These are phyloP conservation scores for Epinephelus fuscoguttatus DNA, from an alignment of 2,113 vertebrate genomes.

Conservation along the genomic window DNA sequence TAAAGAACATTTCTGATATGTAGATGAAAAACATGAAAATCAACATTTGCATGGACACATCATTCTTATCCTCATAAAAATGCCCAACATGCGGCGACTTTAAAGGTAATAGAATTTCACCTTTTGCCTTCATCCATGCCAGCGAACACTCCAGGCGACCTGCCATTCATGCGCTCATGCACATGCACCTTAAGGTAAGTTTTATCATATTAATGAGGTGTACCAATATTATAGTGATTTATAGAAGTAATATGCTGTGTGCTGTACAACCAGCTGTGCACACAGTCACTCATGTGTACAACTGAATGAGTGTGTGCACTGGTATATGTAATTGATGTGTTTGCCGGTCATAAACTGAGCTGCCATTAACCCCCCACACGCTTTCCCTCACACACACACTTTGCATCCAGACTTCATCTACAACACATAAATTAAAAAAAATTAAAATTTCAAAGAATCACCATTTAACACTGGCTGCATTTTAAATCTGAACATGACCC, in stretches of 20 bases:
- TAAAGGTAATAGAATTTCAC: slow-evolving; percentile 33
- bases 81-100: not conserved
- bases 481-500: slow-evolving; percentile 24
- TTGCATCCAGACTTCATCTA: slow-evolving; percentile 13
- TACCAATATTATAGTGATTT: slow-evolving; percentile 47
- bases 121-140: slow-evolving; percentile 38
- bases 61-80: slow-evolving; percentile 52
- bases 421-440: not conserved
- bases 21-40: slow-evolving; percentile 64
- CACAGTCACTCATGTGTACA: slow-evolving; percentile 40
- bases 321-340: slow-evolving; percentile 69
- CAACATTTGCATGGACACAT: slow-evolving; percentile 47
- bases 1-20: slow-evolving; percentile 46
- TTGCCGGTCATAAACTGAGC: slow-evolving; percentile 45
- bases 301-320: slow-evolving; percentile 57
- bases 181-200: slow-evolving; percentile 23
- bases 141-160: not conserved
- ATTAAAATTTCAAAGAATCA: slow-evolving; percentile 18
- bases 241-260: slow-evolving; percentile 35
- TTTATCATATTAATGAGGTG: slow-evolving; percentile 44
- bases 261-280: slow-evolving; percentile 37
- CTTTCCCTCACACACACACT: not conserved
- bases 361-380: slow-evolving; percentile 3
- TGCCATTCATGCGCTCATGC: slow-evolving; percentile 19
- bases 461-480: slow-evolving; percentile 20